Conservation (phyloP, 92 coral and sea anemone species). For the Zoanthus solanderi region DNA sequence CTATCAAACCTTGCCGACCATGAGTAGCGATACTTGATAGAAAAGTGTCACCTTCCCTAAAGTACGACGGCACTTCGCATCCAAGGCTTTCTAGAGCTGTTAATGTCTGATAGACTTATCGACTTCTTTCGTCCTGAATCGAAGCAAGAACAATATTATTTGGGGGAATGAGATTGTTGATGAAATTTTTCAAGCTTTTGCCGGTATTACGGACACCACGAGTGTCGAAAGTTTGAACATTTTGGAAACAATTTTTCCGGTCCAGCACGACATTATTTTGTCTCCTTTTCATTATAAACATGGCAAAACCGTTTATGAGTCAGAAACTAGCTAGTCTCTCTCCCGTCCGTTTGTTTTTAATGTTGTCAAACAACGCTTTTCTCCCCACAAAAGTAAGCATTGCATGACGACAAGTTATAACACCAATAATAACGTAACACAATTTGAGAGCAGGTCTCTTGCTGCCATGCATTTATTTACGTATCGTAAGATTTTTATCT, state of each 20-base stretch:
- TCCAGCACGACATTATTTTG: background rate
- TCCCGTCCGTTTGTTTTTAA: too few relatives aligned
- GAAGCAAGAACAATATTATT: background rate
- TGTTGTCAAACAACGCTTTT: too few relatives aligned
- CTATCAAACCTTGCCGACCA: background rate
- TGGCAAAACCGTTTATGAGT: too few relatives aligned
- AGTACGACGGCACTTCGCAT: background rate
- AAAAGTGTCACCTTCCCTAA: too few relatives aligned
- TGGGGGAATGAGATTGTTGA: background rate
- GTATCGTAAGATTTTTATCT: too few relatives aligned
- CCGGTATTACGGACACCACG: background rate
- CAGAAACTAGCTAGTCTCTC: too few relatives aligned
- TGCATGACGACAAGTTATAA: too few relatives aligned
- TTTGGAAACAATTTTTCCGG: background rate
- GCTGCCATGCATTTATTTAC: too few relatives aligned
- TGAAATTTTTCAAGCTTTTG: background rate
- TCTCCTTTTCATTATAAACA: background rate
- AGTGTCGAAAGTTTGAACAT: background rate
- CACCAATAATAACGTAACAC: too few relatives aligned
- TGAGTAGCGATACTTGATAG: background rate
- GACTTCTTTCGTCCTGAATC: background rate
- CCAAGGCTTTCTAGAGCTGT: background rate
- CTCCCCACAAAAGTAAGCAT: too few relatives aligned
- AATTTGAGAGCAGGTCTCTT: too few relatives aligned
- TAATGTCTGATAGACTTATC: background rate